Evolutionary conservation across 2,797 vertebrate species (phyloP), one percentile per base, ranked within the genome.

Genomic region (Erithacus rubecula): DNA sequence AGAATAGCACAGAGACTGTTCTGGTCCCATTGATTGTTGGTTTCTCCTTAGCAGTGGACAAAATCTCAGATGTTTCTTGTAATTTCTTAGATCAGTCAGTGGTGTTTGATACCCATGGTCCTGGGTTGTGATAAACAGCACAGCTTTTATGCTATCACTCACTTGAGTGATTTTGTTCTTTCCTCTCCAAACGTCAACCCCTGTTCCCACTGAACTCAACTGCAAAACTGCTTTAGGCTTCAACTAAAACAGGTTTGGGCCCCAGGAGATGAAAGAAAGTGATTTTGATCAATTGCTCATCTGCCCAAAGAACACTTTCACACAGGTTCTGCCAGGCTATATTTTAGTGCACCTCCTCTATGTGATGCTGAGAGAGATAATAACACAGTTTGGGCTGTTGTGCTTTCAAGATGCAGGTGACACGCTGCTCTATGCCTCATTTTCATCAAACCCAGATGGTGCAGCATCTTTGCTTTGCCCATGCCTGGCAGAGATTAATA

Each of bases 401-500:
- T 93, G 79, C 83, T 95, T 87, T 88, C 93, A 81, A 95, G 89
- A 93, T 94, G 91, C 93, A 92, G 96, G 96, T 95, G 94, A 96
- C 89, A 94, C 16, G 49, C 91, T 94, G 90, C 77, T 97, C 94
- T 75, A 51, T 95, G 91, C 91, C 88, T 97, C 95, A 92, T 95
- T 97, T 96, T 97, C 93, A 96, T 96, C 96, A 95, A 72, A 90
- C 83, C 94, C 96, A 96, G 96, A 97, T 97, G 94, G 89, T 85
- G 89, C 34, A 0, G 95, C 89, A 96, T 96, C 91, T 96, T 95
- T 97, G 95, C 93, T 94, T 95, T 94, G 84, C 93, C 85, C 89
- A 95, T 1, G 93, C 83, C 91, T 95, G 93, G 95, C 95, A 94
- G 87, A 96, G 94, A 96, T 96, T 93, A 96, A 96, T 96, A 96